These are phyloP conservation scores for Lamellibrachia satsuma DNA, from an alignment of 2,888 invertebrate genomes.

Conservation along the genomic window DNA sequence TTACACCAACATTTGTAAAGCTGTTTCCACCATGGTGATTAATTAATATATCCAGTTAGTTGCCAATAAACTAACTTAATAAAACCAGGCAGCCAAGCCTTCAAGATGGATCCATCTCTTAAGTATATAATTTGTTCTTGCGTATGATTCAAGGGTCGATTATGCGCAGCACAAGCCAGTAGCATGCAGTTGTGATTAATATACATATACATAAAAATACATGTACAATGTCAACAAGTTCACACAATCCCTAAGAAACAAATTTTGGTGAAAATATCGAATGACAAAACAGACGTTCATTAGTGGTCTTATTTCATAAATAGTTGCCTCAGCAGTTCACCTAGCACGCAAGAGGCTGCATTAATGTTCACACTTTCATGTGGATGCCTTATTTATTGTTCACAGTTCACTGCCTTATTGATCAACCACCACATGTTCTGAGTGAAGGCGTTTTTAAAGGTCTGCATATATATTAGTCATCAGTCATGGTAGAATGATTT, in stretches of 20 bases:
- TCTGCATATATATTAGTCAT: background rate
- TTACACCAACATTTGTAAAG: too few relatives aligned
- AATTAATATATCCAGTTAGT: too few relatives aligned
- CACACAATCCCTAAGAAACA: background rate
- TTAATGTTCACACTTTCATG: background rate
- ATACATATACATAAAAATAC: too few relatives aligned
- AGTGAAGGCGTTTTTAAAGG: constrained; percentile 12
- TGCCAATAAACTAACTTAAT: too few relatives aligned
- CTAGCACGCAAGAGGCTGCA: background rate
- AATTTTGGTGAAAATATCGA: background rate
- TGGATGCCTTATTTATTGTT: background rate
- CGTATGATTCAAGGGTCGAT: too few relatives aligned
- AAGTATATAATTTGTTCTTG: too few relatives aligned
- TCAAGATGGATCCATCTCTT: too few relatives aligned
- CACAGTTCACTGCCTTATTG: background rate
- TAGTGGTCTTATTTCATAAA: background rate
- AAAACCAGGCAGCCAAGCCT: too few relatives aligned
- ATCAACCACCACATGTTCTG: background rate
- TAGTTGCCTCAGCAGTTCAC: background rate
- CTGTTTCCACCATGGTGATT: too few relatives aligned
- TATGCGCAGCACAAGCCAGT: too few relatives aligned
- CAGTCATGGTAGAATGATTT: background rate
- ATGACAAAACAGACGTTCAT: background rate
- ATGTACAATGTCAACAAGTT: too few relatives aligned
- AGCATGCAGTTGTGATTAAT: too few relatives aligned